Conservation (phyloP, 2,113 vertebrate genomes). For the Psettodes erumei region DNA sequence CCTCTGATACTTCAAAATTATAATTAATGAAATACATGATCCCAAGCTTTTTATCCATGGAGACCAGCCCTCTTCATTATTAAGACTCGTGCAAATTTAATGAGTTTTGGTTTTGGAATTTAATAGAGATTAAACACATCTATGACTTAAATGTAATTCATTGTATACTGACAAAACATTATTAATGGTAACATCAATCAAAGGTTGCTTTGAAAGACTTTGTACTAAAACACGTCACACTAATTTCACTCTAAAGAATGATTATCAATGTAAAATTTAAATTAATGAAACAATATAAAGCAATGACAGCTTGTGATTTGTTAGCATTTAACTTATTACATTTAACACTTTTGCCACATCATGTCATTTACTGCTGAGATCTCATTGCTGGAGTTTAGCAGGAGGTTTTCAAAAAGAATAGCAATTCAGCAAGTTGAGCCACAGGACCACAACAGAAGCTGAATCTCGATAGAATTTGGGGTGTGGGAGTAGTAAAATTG, state of each 20-base stretch:
- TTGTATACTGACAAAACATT: neutral
- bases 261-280: slow-evolving; percentile 5
- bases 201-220: too few species aligned
- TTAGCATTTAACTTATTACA: too few species aligned
- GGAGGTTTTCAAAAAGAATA: slow-evolving; percentile 14
- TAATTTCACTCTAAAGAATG: neutral
- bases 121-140: neutral
- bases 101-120: neutral
- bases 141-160: neutral
- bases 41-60: slow-evolving; percentile 23
- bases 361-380: slow-evolving; percentile 17
- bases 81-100: slow-evolving; percentile 19
- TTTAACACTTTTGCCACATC: too few species aligned
- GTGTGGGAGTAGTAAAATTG: slow-evolving; percentile 17
- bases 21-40: slow-evolving; percentile 59
- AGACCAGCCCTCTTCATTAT: slow-evolving; percentile 41
- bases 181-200: neutral
- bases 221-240: too few species aligned
- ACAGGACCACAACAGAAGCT: slow-evolving; percentile 11
- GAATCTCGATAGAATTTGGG: slow-evolving; percentile 19
- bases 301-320: too few species aligned
- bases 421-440: neutral
- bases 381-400: slow-evolving; percentile 3
- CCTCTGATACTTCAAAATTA: slow-evolving; percentile 44
- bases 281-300: too few species aligned